Percentiles rank a stretch among this genome's conserved stretches.
phyloP scores from a whole-genome alignment of 2,113 vertebrate genomes.

The Phocoena sinus region DNA sequence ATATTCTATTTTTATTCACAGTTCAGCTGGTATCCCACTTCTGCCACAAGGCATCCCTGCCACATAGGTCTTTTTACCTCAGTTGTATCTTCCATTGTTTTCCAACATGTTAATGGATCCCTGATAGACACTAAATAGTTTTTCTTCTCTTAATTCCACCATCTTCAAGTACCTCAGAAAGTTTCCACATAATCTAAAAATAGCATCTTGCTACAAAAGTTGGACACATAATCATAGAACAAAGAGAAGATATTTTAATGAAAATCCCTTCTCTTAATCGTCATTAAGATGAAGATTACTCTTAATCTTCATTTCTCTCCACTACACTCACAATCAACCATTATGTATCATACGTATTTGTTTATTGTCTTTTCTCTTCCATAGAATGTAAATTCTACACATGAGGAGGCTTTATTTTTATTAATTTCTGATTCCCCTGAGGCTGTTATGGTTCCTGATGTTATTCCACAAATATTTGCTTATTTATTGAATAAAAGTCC shows the following conservation, averaged over 20 bases:
- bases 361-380: not conserved
- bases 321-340: not conserved
- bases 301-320: not conserved
- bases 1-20: not conserved
- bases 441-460: not conserved
- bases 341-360: not conserved
- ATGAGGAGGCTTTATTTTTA: not conserved
- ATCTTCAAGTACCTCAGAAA: not conserved
- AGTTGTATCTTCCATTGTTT: not conserved
- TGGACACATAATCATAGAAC: not conserved
- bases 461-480: not conserved
- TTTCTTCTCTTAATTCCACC: not conserved
- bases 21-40: not conserved
- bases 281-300: not conserved
- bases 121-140: not conserved
- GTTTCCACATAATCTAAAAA: not conserved
- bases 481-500: not conserved
- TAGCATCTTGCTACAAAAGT: not conserved
- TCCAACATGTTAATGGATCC: not conserved
- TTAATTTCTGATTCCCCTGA: not conserved
- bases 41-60: not conserved
- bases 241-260: not conserved
- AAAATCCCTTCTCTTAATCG: not conserved
- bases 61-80: not conserved
- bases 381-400: not conserved